These are phyloP conservation scores for Gymnobelideus leadbeateri DNA, from an alignment of 2,113 vertebrate species.

Conservation along the genomic window DNA sequence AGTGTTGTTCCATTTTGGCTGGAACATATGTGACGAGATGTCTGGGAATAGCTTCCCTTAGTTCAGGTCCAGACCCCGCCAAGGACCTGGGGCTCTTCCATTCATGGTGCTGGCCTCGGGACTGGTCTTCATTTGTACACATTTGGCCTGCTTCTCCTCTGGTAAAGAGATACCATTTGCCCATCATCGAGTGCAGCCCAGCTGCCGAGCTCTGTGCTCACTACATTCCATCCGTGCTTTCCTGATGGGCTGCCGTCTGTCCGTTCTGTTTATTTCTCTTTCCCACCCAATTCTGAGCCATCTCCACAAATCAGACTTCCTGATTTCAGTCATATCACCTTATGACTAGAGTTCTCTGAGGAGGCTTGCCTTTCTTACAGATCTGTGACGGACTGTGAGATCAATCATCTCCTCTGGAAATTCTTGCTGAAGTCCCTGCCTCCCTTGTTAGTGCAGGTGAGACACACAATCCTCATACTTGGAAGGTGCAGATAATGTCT, in stretches of 20 bases:
- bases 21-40: not conserved
- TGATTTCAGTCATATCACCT: not conserved
- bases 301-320: not conserved
- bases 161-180: not conserved
- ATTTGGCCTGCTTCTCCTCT: not conserved
- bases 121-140: not conserved
- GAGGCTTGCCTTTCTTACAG: not conserved
- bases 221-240: conserved; percentile 3
- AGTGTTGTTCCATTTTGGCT: not conserved
- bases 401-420: not conserved
- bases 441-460: not conserved
- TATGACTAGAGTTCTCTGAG: not conserved
- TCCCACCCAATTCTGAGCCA: not conserved
- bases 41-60: not conserved
- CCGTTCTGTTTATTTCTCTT: not conserved
- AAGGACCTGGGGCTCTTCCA: not conserved
- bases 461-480: not conserved
- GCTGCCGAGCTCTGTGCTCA: not conserved
- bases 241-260: not conserved
- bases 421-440: not conserved
- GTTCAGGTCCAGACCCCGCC: not conserved
- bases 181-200: not conserved
- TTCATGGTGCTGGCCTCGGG: rapidly evolving
- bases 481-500: not conserved
- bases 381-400: not conserved